Evolutionary conservation across 1,140 invertebrate species (phyloP).

Genomic region (Trialeurodes vaporariorum): DNA sequence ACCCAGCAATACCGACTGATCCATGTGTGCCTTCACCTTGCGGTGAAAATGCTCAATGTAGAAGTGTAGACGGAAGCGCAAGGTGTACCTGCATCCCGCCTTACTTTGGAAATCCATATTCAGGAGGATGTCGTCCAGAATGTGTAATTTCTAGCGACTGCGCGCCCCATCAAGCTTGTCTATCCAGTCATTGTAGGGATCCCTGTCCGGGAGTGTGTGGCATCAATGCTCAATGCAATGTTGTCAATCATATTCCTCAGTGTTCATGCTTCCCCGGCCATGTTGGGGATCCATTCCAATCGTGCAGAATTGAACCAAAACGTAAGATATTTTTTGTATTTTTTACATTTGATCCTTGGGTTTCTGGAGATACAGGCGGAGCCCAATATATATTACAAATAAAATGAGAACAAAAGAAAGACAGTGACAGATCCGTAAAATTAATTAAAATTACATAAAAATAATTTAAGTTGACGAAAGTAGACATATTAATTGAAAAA

Average conservation of each 20-base stretch:
- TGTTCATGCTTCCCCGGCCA: constrained; percentile 65
- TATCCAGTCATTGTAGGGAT: constrained; percentile 65
- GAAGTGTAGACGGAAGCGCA: constrained; percentile 51
- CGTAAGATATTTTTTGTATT: too few species aligned
- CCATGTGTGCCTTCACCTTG: constrained; percentile 70
- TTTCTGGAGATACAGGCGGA: too few species aligned
- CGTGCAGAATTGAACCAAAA: constrained; percentile 47
- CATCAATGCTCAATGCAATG: constrained; percentile 63
- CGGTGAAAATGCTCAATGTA: constrained; percentile 65
- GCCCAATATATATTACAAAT: too few species aligned
- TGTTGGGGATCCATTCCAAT: constrained; percentile 68
- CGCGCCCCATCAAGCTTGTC: constrained; percentile 62
- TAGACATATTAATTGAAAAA: too few species aligned
- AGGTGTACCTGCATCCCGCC: constrained; percentile 65
- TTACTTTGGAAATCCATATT: constrained; percentile 58
- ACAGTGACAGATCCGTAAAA: too few species aligned
- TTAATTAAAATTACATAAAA: too few species aligned
- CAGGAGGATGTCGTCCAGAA: constrained; percentile 62
- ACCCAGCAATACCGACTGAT: constrained; percentile 36
- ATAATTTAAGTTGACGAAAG: too few species aligned
- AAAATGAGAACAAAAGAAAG: too few species aligned
- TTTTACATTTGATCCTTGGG: too few species aligned
- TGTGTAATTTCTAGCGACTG: constrained; percentile 73
- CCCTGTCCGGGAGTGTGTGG: constrained; percentile 78
- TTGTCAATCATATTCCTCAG: constrained; percentile 66